A percentile compares a stretch with the other conserved stretches of the same genome.
Conservation (phyloP, 2,888 invertebrate genomes). For the Physocephala rufipes region DNA sequence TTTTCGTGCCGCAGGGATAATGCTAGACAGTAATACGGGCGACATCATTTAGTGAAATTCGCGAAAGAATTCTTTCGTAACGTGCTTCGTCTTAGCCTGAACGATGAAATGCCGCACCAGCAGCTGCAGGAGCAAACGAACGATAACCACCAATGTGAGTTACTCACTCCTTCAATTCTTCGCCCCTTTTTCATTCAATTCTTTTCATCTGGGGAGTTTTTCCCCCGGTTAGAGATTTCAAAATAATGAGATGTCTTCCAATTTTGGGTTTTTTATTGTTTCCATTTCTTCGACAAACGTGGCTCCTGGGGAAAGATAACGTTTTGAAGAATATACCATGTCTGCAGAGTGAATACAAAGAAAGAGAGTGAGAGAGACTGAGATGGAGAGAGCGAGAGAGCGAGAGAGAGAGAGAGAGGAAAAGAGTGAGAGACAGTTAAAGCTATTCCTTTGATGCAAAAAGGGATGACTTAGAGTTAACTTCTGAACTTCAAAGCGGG, state of each 20-base stretch:
- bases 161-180: not conserved
- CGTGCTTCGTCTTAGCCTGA: not conserved
- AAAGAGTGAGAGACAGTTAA: not conserved
- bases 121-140: no score
- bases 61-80: not conserved
- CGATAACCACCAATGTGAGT: no score
- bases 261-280: not conserved
- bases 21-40: not conserved
- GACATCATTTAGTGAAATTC: not conserved
- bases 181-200: not conserved
- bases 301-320: conserved; percentile 1
- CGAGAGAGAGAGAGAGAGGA: not conserved
- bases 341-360: not conserved
- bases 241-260: not conserved
- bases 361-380: not conserved
- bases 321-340: no score
- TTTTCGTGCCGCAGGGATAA: no score
- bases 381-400: not conserved
- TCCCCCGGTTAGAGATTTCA: not conserved
- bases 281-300: not conserved
- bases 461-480: no score
- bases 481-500: conserved; percentile 12
- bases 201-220: not conserved
- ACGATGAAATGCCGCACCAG: no score
- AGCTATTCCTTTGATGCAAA: not conserved